Evolutionary conservation across 2,113 vertebrate species (phyloP).

Genomic region (Trachemys scripta): DNA sequence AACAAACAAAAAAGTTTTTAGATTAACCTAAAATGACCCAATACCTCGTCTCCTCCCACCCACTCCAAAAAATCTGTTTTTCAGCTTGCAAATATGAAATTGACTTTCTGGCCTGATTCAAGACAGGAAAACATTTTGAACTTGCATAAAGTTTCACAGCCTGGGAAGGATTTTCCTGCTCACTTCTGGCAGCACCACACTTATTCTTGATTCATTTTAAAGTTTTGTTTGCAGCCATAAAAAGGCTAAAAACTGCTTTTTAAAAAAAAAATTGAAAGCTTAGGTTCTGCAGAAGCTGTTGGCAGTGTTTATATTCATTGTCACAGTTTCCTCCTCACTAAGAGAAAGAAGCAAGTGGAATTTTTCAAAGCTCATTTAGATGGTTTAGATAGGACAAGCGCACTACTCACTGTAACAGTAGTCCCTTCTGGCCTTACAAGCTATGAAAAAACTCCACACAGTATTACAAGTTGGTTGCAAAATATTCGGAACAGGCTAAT

Average conservation of each 20-base stretch:
- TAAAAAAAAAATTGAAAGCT: neutral
- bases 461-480: neutral
- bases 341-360: neutral
- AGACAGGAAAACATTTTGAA: no score
- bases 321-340: neutral
- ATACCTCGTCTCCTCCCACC: no score
- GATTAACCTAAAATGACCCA: no score
- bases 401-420: constrained; percentile 55
- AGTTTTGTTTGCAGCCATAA: neutral
- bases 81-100: no score
- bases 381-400: constrained; percentile 26
- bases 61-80: no score
- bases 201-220: neutral
- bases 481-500: neutral
- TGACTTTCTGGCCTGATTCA: no score
- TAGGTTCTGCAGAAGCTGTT: neutral
- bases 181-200: neutral
- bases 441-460: neutral
- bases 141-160: no score
- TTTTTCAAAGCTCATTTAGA: constrained; percentile 7
- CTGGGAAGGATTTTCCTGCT: no score
- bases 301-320: neutral
- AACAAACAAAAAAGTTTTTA: no score
- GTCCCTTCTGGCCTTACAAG: constrained; percentile 31
- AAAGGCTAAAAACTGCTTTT: neutral